Evolutionary conservation across 2,113 vertebrate species (phyloP).

Genomic region (Oreochromis niloticus): DNA sequence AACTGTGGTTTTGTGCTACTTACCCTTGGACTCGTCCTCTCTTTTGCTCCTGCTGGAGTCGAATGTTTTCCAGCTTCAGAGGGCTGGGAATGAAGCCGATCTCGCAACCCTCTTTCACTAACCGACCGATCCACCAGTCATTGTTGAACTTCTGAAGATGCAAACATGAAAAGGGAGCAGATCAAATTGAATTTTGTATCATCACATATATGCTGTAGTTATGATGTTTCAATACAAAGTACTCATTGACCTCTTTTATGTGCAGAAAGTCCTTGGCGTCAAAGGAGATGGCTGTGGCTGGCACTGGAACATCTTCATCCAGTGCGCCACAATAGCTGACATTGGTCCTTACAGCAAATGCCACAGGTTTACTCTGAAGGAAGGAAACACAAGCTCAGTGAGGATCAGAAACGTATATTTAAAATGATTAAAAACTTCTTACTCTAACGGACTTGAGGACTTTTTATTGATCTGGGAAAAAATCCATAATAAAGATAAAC

Average conservation of each 20-base stretch:
- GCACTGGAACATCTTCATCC: conserved; percentile 97
- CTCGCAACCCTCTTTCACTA: conserved; percentile 98
- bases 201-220: too few species aligned
- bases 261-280: conserved; percentile 98
- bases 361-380: conserved; percentile 88
- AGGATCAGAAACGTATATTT: not conserved
- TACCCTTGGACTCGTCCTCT: conserved; percentile 96
- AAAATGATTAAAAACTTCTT: not conserved
- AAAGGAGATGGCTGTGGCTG: conserved; percentile 96
- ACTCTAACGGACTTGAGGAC: rapidly evolving
- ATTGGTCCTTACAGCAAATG: conserved; percentile 96
- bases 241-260: conserved; percentile 88
- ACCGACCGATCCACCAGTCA: conserved; percentile 98
- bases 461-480: not conserved
- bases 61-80: conserved; percentile 90
- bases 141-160: conserved; percentile 91
- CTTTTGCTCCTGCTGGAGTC: conserved; percentile 95
- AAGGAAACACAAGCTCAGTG: not conserved
- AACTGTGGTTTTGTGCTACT: conserved; percentile 19
- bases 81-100: conserved; percentile 98
- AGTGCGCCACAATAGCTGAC: conserved; percentile 96
- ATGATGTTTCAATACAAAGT: not conserved
- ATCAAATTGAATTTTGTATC: not conserved
- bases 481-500: not conserved
- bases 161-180: not conserved